Evolutionary conservation across 2,797 vertebrate genomes (phyloP), one percentile per base, ranked within the genome.

Genomic region (Sylvilagus floridanus): DNA sequence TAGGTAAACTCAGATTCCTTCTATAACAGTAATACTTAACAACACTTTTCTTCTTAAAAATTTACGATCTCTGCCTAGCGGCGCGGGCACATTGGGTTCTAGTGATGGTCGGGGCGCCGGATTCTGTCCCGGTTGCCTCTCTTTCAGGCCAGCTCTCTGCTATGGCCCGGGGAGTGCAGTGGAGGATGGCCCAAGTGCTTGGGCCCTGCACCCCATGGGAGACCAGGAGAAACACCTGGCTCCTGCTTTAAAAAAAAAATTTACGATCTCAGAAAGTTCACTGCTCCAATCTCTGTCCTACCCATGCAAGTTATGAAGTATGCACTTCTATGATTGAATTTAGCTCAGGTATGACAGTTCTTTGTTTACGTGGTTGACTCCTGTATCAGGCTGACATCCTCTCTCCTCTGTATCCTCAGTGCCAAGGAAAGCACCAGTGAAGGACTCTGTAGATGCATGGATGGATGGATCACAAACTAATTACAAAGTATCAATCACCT

Each of bases 391-490:
- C n/a, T 83, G 2, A 21, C 57, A 17, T 68, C 13, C 14, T 88
- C 85, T 75, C 32, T 85, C 72, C 24, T 77, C 42, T 50, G 28
- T 85, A 72, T 86, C 52, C 24, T 75, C 66, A 83, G 7, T 32
- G 17, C 11, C 35, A 69, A 42, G 10, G 21, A 84, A 63, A 68
- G 37, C 24, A 84, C 8, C 12, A 69, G 10, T 50, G 62, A 92
- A 73, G 47, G 35, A 83, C 11, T 88, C 24, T 16, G 17, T 26
- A 14, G 60, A 21, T 54, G 17, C 12, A 37, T 81, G 35, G 42
- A 52, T 52, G 57, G 42, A 84, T 68, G 9, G 54, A 85, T 89
- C 47, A 35, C 60, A 90, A 93, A 85, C 47, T n/a, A 57, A 76
- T 68, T 84, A 71, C 19, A 52, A 81, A 32, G 22, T 88, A 17